Evolutionary conservation across 2,113 vertebrate species (phyloP), one percentile per base, ranked within the genome.

Genomic region (Erythrolamprus reginae): DNA sequence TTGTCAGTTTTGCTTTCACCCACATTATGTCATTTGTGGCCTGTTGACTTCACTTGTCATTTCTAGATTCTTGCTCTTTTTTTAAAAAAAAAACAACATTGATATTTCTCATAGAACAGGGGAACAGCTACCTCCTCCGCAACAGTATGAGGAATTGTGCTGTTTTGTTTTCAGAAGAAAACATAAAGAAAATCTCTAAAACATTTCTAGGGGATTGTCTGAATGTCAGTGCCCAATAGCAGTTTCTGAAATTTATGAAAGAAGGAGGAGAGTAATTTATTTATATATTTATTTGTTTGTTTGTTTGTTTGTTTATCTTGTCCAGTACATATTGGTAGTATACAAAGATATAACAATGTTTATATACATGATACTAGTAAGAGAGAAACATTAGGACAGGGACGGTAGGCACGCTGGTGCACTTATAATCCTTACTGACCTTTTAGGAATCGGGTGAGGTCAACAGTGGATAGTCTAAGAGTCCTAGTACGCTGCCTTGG

Each of bases 171-270:
- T 51, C 48, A 65, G 24, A 87, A 33, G 89, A 5, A 77, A 88
- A 28, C 58, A 85, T 88, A 89, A 86, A 87, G 55, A 87, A 91
- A 92, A 85, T 3, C 19, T 88, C 47, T 33, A 0, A 91, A 24
- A 50, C 91, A 21, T 88, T 38, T 86, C 89, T 90, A 87, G 24
- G 89, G 83, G 6, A 42, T 87, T 24, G 2, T 47, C 45, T 91
- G 87, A 88, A 91, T 58, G n/a, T 21, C 53, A 88, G 5, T 87
- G 12, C 26, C 0, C 0, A 23, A 51, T 17, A 38, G 12, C 48
- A 90, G 38, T 82, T 50, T 84, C 28, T 86, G 50, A 3, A 65
- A 91, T 89, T 93, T 90, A 91, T 91, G 48, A 85, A 21, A 92
- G 89, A 83, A 26, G 26, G 61, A 45, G 48, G 23, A 70, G 56